A percentile compares a stretch with the other conserved stretches of the same genome.
Evolutionary conservation across 2,888 invertebrate genomes (phyloP).

Genomic region (Torymus auratus): DNA sequence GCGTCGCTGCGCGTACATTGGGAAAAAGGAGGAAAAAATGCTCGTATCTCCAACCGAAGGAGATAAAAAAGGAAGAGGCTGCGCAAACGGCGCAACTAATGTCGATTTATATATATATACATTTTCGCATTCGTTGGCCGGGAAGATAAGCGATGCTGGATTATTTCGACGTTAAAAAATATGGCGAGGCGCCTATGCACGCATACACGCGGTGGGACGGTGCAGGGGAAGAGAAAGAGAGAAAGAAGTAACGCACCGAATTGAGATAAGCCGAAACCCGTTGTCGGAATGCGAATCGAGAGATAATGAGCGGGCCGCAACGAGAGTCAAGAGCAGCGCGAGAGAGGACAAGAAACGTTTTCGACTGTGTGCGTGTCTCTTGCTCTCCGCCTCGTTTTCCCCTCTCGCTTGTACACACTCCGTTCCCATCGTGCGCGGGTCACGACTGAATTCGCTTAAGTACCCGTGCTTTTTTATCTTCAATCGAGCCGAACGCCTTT

Average conservation of each 20-base stretch:
- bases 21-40: neutral
- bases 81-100: neutral
- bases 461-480: slow-evolving; percentile 51
- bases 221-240: no score
- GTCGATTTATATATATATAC: no score
- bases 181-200: neutral
- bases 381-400: neutral
- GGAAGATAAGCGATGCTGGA: neutral
- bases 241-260: slow-evolving; percentile 32
- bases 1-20: neutral
- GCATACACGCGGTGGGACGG: neutral
- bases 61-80: neutral
- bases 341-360: slow-evolving; percentile 17
- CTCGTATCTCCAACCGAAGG: neutral
- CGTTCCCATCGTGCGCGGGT: slow-evolving; percentile 49
- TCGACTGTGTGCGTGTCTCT: slow-evolving; percentile 12
- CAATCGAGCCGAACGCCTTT: slow-evolving; percentile 50
- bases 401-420: neutral
- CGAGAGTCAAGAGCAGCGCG: slow-evolving; percentile 12
- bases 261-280: slow-evolving; percentile 64
- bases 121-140: neutral
- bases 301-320: slow-evolving; percentile 60
- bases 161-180: slow-evolving; percentile 7
- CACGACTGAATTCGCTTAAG: slow-evolving; percentile 54
- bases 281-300: slow-evolving; percentile 65